Evolutionary conservation across 2,888 invertebrate species (phyloP), one percentile per base, ranked within the genome.

Genomic region (Malacosoma neustria): DNA sequence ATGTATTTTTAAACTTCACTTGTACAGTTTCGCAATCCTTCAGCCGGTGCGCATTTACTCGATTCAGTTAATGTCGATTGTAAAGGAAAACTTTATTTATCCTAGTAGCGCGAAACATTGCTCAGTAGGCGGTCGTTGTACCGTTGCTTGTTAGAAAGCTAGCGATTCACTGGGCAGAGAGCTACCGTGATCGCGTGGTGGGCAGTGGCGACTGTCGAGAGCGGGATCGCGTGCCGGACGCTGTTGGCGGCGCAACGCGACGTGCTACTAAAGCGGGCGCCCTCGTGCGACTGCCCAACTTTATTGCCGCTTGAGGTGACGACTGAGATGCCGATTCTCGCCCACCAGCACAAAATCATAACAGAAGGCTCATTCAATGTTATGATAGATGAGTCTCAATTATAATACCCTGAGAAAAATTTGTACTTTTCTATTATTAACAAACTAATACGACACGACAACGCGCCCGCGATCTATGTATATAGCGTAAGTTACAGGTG

Each of bases 1-100:
- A 81, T 77, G 75, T 85, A 84, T 84, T 84, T 82, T 79, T 84
- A 84, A 82, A 85, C 80, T 81, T 81, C 82, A 84, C 84, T 80
- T 72, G 72, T 75, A 80, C 52, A 73, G 81, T 82, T 84, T 84
- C 79, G 79, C 73, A 82, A 80, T 71, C 61, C 71, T 74, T 73
- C 73, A 75, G 67, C 64, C 68, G 64, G 66, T 60, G 58, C 68
- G 70, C 65, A 66, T 70, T 70, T 68, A 65, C 61, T 66, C 68
- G 55, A 59, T 70, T 65, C 59, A 65, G 59, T 64, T 65, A 67
- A 65, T 57, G 60, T 61, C 51, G 61, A 59, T 54, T 61, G 62
- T 53, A 57, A 61, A 61, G 57, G 64, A 65, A 65, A 72, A 69
- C 63, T 73, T 69, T 63, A 52, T 60, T 63, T 22, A 22, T 22